phyloP scores from a whole-genome alignment of 2,113 vertebrate genomes.

The Phoenicopterus ruber region DNA sequence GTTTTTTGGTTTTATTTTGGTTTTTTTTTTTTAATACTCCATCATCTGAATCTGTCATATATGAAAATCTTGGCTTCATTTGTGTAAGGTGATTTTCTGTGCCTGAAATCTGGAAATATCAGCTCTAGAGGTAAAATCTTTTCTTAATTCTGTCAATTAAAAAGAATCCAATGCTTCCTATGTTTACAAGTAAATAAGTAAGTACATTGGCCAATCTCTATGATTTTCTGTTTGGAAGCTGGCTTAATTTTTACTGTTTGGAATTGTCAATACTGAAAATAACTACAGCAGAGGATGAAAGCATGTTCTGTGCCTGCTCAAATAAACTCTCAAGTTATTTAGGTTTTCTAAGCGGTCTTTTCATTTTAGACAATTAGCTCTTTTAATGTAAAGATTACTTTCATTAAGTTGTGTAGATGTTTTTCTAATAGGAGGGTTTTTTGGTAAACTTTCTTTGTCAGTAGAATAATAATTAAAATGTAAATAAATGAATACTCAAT shows the following conservation, averaged over 20 bases:
- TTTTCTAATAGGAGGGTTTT: background rate
- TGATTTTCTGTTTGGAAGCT: background rate
- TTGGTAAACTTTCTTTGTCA: background rate
- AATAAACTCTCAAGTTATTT: background rate
- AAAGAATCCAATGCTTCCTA: background rate
- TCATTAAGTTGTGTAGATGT: background rate
- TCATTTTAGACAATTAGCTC: background rate
- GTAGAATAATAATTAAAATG: slow-evolving; percentile 39
- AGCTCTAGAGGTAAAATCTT: background rate
- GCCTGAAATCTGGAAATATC: background rate
- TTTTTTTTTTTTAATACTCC: background rate
- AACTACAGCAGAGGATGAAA: background rate
- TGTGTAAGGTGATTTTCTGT: background rate
- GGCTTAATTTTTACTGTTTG: background rate
- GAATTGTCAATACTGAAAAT: background rate
- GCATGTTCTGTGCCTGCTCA: background rate
- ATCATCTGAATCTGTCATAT: background rate
- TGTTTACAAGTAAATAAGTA: background rate
- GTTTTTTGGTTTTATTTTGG: too few species aligned
- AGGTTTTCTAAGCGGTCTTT: background rate
- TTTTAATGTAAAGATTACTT: background rate
- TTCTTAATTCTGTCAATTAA: background rate
- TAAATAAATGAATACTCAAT: slow-evolving; percentile 12
- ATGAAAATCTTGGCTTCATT: background rate
- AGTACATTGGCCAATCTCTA: background rate